These are phyloP conservation scores for Stenopsyche tienmushanensis DNA, from an alignment of 1,140 invertebrate genomes.

Conservation along the genomic window DNA sequence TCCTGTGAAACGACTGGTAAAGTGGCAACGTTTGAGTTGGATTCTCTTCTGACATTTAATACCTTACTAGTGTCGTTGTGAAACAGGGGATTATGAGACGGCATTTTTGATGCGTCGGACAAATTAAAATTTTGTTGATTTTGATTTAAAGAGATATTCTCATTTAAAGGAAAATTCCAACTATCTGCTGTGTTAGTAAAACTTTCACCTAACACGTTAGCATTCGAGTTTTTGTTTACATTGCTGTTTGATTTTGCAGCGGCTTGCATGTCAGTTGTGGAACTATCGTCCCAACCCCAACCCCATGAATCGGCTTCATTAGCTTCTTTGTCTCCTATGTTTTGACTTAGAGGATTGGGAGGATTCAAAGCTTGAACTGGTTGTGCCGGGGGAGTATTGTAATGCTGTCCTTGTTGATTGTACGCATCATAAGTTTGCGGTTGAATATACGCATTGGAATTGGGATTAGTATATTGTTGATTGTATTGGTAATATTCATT, in stretches of 20 bases:
- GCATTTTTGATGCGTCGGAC: conserved; percentile 1
- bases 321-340: conserved; percentile 38
- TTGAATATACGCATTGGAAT: conserved; percentile 43
- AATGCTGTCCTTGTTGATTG: conserved; percentile 47
- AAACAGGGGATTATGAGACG: no score
- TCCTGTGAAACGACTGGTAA: neutral
- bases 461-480: conserved; percentile 33
- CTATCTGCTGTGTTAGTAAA: conserved; percentile 48
- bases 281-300: conserved; percentile 54
- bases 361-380: conserved; percentile 47
- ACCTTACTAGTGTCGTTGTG: no score
- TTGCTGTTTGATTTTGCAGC: conserved; percentile 36
- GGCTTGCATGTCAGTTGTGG: conserved; percentile 47
- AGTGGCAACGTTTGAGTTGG: neutral
- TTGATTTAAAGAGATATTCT: neutral
- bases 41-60: neutral
- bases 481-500: conserved; percentile 28
- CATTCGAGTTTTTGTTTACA: conserved; percentile 45
- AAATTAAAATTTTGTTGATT: neutral
- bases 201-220: conserved; percentile 54
- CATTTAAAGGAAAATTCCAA: conserved; percentile 52
- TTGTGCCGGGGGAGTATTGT: conserved; percentile 42
- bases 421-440: conserved; percentile 46
- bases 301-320: conserved; percentile 52
- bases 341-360: conserved; percentile 34